Percentiles rank a stretch among this genome's conserved stretches.
These are phyloP conservation scores for Phaethon lepturus DNA, from an alignment of 2,113 vertebrate species.

Conservation along the genomic window DNA sequence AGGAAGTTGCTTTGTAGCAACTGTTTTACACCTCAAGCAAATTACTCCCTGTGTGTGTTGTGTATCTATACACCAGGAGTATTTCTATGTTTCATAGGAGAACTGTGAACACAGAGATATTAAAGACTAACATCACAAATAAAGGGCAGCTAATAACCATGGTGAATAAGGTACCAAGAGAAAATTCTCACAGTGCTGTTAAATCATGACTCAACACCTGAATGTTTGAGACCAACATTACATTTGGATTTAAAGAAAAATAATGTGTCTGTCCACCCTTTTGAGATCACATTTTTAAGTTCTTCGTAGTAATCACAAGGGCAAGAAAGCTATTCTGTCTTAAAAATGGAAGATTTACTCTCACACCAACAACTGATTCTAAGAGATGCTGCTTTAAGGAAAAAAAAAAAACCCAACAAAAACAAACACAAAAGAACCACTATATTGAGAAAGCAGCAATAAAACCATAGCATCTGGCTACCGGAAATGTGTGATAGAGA, in stretches of 20 bases:
- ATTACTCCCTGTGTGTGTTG: background rate
- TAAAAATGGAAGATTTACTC: background rate
- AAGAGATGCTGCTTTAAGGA: background rate
- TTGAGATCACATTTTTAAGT: background rate
- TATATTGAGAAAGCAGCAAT: background rate
- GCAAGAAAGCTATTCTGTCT: background rate
- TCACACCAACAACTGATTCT: background rate
- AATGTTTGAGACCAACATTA: background rate
- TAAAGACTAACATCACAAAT: background rate
- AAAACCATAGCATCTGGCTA: background rate
- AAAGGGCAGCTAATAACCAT: background rate
- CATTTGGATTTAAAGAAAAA: constrained; percentile 8
- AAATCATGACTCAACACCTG: background rate
- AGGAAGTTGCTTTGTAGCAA: background rate
- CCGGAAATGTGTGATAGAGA: background rate
- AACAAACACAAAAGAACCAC: background rate
- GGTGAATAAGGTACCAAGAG: background rate
- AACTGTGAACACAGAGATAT: background rate
- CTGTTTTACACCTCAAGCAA: background rate
- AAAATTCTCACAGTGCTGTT: background rate
- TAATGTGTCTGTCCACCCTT: background rate
- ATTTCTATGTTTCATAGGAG: background rate
- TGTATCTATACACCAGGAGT: background rate
- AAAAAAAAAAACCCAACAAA: background rate
- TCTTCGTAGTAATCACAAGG: background rate